Conservation (phyloP, 2,797 vertebrate species). For the Gorsachius magnificus region DNA sequence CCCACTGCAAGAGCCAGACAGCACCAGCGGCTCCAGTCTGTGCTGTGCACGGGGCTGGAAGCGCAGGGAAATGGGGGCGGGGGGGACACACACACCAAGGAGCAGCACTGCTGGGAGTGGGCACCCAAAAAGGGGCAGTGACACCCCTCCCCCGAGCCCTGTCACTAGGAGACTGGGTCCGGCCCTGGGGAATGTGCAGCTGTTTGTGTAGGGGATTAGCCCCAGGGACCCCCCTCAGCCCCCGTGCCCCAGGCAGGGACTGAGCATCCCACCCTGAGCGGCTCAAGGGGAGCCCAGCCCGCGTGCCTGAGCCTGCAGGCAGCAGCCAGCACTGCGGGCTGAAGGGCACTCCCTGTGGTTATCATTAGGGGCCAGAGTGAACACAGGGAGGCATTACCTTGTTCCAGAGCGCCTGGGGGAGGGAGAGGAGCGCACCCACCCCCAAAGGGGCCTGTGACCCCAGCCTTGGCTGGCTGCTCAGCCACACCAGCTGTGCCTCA, state of each 20-base stretch:
- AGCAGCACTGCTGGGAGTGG: background rate
- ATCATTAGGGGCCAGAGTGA: background rate
- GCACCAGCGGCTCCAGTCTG: rapidly evolving
- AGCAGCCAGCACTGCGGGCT: background rate
- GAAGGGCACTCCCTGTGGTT: background rate
- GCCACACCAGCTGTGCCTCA: background rate
- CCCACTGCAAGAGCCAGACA: rapidly evolving
- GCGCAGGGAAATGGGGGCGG: background rate
- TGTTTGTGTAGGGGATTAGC: slow-evolving; percentile 46
- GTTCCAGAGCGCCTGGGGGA: background rate
- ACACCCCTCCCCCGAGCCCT: background rate
- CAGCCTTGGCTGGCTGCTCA: background rate
- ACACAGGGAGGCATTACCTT: background rate
- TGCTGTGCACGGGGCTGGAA: rapidly evolving
- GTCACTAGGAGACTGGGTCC: background rate
- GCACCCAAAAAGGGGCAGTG: background rate
- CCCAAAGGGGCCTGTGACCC: background rate
- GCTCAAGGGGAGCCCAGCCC: background rate
- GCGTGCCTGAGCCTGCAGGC: background rate
- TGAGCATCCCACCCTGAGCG: background rate
- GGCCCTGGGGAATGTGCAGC: background rate
- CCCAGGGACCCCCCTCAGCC: background rate
- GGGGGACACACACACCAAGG: background rate
- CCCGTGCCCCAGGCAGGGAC: background rate
- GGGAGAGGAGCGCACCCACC: background rate